phyloP scores from a whole-genome alignment of 2,888 invertebrate genomes.

The Apantesis nais region DNA sequence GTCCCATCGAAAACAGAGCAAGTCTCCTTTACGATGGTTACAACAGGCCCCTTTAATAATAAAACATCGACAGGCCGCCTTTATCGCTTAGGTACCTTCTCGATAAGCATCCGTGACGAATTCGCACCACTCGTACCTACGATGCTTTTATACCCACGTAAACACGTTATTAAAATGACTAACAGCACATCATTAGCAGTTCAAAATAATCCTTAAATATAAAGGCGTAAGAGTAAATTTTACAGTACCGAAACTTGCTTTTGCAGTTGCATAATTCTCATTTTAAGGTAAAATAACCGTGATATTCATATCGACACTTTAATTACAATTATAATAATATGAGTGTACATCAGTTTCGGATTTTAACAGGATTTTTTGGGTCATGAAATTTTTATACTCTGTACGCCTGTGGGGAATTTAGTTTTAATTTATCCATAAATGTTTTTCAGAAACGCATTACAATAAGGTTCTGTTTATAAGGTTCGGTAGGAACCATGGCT shows the following conservation, averaged over 20 bases:
- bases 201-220: conserved; percentile 42
- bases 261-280: conserved; percentile 28
- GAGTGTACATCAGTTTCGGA: conserved; percentile 60
- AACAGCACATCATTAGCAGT: conserved; percentile 25
- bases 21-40: conserved; percentile 63
- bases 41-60: conserved; percentile 73
- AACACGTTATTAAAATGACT: conserved; percentile 44
- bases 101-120: conserved; percentile 85
- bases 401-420: not conserved
- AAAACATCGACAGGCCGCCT: conserved; percentile 80
- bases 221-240: conserved; percentile 28
- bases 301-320: conserved; percentile 78
- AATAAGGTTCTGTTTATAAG: not conserved
- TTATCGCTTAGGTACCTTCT: conserved; percentile 75
- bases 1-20: conserved; percentile 69
- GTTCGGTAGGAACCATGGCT: not conserved
- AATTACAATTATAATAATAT: conserved; percentile 76
- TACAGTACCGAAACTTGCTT: conserved; percentile 16
- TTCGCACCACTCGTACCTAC: conserved; percentile 71
- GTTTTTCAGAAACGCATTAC: not conserved
- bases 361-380: conserved; percentile 46
- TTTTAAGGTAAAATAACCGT: conserved; percentile 60
- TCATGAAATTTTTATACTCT: conserved; percentile 35
- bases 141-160: conserved; percentile 36
- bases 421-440: not conserved